phyloP scores from a whole-genome alignment of 2,888 invertebrate genomes.

The Mythimna impura region DNA sequence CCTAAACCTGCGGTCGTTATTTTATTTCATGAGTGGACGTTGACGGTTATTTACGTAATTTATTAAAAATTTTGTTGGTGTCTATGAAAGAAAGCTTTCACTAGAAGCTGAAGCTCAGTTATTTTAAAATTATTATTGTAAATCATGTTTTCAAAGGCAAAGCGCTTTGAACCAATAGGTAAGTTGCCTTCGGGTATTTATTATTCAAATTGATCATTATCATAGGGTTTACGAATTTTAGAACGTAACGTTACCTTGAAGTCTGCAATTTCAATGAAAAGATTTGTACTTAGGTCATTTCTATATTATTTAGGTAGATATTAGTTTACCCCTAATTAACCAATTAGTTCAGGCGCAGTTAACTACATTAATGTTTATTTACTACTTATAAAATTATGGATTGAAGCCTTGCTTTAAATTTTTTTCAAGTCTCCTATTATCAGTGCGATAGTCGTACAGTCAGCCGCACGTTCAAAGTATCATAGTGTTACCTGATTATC shows the following conservation, averaged over 20 bases:
- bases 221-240: not conserved
- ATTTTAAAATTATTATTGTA: constrained; percentile 24
- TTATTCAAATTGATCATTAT: not conserved
- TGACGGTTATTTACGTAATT: constrained; percentile 31
- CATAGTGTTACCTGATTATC: too few relatives aligned
- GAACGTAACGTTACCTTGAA: constrained; percentile 15
- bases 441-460: not conserved
- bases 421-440: too few relatives aligned
- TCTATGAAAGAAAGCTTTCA: constrained; percentile 7
- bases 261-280: constrained; percentile 16
- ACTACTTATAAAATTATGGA: too few relatives aligned
- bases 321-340: not conserved
- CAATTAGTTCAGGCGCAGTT: not conserved
- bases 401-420: too few relatives aligned
- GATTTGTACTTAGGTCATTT: too few relatives aligned
- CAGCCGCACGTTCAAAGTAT: not conserved
- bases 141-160: constrained; percentile 87
- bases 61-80: not conserved
- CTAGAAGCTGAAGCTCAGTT: not conserved
- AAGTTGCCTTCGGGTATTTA: constrained; percentile 65
- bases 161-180: constrained; percentile 84
- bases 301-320: too few relatives aligned
- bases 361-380: not conserved
- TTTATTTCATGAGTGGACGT: constrained; percentile 43
- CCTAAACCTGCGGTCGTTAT: constrained; percentile 30